Percentiles rank a stretch among this genome's conserved stretches.
Evolutionary conservation across 2,888 invertebrate species (phyloP).

Genomic region (Seira ritae): DNA sequence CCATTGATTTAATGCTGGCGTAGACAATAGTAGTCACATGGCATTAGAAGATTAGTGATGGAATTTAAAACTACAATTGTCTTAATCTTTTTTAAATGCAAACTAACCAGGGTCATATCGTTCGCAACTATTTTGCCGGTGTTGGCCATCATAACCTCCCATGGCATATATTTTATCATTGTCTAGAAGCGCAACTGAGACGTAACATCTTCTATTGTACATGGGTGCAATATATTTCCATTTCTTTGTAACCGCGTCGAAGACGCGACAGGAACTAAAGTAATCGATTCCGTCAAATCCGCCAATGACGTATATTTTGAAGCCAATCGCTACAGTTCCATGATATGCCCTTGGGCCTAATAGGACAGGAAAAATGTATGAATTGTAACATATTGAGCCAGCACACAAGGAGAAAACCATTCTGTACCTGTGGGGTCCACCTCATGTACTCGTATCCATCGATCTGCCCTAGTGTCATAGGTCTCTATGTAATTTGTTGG

Average conservation of each 20-base stretch:
- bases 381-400: neutral
- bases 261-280: constrained; percentile 91
- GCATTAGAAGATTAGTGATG: neutral
- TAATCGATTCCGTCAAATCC: constrained; percentile 95
- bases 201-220: constrained; percentile 91
- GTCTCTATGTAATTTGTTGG: constrained; percentile 89
- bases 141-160: constrained; percentile 89
- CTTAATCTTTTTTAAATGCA: neutral
- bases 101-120: constrained; percentile 81
- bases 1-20: constrained; percentile 84
- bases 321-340: constrained; percentile 91
- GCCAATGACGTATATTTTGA: constrained; percentile 91
- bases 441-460: constrained; percentile 89
- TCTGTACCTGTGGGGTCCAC: constrained; percentile 81
- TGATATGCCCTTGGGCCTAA: constrained; percentile 92
- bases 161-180: constrained; percentile 87
- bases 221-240: constrained; percentile 93
- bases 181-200: constrained; percentile 87
- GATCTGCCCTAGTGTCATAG: constrained; percentile 90
- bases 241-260: constrained; percentile 87
- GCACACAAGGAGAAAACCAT: neutral
- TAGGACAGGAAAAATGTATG: neutral
- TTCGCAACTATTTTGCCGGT: constrained; percentile 91
- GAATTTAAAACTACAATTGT: neutral
- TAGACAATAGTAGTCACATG: neutral